phyloP scores from a whole-genome alignment of 2,888 invertebrate genomes.

The Ganaspis brasiliensis region DNA sequence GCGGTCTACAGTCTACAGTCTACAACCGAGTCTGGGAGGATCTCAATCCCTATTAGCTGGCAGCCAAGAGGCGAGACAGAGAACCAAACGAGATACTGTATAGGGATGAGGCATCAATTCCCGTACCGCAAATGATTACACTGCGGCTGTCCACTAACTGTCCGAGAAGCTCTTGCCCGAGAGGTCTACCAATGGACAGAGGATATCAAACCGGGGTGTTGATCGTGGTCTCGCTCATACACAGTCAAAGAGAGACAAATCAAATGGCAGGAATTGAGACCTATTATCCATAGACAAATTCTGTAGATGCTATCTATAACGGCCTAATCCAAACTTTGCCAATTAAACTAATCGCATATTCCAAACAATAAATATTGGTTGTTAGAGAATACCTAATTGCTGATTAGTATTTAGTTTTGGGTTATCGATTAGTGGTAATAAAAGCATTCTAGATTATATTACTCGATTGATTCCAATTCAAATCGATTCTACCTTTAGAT shows the following conservation, averaged over 20 bases:
- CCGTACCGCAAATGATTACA: slow-evolving; percentile 79
- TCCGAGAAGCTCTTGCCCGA: slow-evolving; percentile 68
- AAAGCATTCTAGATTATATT: no score
- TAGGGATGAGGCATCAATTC: slow-evolving; percentile 67
- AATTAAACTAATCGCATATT: no score
- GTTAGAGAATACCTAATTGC: no score
- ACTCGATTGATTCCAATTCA: no score
- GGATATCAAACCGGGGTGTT: slow-evolving; percentile 56
- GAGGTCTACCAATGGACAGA: slow-evolving; percentile 52
- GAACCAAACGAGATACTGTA: slow-evolving; percentile 35
- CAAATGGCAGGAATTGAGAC: neutral
- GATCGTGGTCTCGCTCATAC: slow-evolving; percentile 40
- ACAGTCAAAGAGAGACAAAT: neutral
- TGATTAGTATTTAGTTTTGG: no score
- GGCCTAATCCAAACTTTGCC: no score
- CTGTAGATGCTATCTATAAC: no score
- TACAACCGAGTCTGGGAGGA: slow-evolving; percentile 38
- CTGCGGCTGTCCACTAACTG: slow-evolving; percentile 78
- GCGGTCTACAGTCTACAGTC: slow-evolving; percentile 49
- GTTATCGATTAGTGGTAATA: no score
- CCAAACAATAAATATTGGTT: no score
- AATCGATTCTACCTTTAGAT: no score
- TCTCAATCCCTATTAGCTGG: slow-evolving; percentile 43
- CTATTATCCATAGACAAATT: no score
- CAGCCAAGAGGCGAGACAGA: slow-evolving; percentile 33